Evolutionary conservation across 1,140 invertebrate genomes (phyloP).

Genomic region (Hydropsyche tenuis): DNA sequence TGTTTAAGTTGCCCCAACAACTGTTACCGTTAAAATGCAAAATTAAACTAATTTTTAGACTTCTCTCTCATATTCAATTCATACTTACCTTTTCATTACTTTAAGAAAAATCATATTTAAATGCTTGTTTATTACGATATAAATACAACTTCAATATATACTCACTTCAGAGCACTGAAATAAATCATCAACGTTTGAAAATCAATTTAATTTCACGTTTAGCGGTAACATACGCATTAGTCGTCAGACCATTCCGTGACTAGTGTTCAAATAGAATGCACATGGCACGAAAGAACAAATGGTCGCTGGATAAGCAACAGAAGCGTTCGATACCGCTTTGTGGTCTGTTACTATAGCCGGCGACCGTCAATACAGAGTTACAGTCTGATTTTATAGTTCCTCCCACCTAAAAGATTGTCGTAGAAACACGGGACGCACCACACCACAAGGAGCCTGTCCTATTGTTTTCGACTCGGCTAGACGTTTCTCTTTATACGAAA

Average conservation of each 20-base stretch:
- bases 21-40: no score
- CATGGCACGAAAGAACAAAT: constrained; percentile 18
- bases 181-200: no score
- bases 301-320: constrained; percentile 20
- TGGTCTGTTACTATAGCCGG: constrained; percentile 21
- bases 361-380: constrained; percentile 29
- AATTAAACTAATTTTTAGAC: no score
- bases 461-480: not conserved
- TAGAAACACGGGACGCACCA: constrained; percentile 8
- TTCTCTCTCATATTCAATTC: no score
- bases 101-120: no score
- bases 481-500: constrained; percentile 16
- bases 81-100: no score
- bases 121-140: no score
- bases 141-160: no score
- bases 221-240: no score
- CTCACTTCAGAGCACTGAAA: no score
- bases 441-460: constrained; percentile 30
- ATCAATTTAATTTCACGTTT: no score
- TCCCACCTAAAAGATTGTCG: constrained; percentile 30
- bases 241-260: not conserved
- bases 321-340: constrained; percentile 22
- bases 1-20: constrained; percentile 30
- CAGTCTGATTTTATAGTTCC: constrained; percentile 50
- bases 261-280: not conserved